Evolutionary conservation across 2,797 vertebrate genomes (phyloP).

Genomic region (Mareca penelope): DNA sequence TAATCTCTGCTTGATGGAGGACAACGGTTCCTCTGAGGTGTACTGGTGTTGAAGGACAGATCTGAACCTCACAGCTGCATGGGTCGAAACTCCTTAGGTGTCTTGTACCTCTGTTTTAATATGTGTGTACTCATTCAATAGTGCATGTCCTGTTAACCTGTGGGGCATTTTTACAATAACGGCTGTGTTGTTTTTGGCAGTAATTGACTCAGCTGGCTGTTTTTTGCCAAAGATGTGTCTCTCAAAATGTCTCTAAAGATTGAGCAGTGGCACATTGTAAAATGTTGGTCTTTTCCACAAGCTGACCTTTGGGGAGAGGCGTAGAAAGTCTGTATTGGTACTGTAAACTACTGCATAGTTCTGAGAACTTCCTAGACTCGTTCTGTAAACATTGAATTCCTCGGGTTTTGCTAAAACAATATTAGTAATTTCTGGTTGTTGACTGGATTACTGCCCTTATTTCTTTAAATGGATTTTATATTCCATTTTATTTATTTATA

Average conservation of each 20-base stretch:
- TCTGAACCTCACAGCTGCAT: background rate
- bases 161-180: background rate
- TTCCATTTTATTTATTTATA: slow-evolving; percentile 53
- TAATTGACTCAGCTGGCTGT: background rate
- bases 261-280: slow-evolving; percentile 35
- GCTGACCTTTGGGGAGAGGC: background rate
- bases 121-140: background rate
- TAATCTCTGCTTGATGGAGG: background rate
- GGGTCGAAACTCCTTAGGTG: background rate
- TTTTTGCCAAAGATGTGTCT: slow-evolving; percentile 42
- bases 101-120: background rate
- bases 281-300: background rate
- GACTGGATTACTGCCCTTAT: background rate
- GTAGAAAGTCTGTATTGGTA: background rate
- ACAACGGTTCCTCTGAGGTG: background rate
- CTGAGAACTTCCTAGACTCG: background rate
- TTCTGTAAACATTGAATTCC: background rate
- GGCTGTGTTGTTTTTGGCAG: background rate
- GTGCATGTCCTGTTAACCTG: background rate
- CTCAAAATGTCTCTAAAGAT: background rate
- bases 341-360: background rate
- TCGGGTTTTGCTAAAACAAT: background rate
- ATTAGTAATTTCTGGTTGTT: background rate
- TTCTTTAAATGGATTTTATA: background rate
- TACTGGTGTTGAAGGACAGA: background rate